Base-by-base conservation (phyloP, 2,797 vertebrate genomes). In the Morelia viridis region DNA sequence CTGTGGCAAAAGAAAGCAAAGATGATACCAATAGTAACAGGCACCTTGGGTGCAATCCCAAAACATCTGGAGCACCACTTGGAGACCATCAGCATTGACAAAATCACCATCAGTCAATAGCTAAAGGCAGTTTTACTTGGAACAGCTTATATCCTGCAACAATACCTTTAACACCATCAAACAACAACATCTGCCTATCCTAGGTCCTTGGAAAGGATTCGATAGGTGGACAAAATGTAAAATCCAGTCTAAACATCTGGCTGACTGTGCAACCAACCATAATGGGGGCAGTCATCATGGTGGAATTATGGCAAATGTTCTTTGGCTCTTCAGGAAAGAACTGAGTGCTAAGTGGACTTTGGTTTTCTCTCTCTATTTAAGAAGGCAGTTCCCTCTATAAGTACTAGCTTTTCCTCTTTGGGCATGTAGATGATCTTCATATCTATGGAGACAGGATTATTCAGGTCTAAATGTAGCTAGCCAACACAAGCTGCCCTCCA, bases 231-330 rank as follows among this genome's bases (percentile, higher is more conserved):
- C 41, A 41, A 41, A 41, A 41, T 41, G 41, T 41, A 2, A 41
- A 41, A 41, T 41, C 41, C 41, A 41, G 41, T 41, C 41, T 41
- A 41, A 41, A 41, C 41, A 41, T 41, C 41, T 41, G 41, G 41
- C 41, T 41, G 41, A 41, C 41, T 41, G 41, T 41, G 41, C 41
- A 41, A 41, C 2, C 41, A 41, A 41, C 41, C 41, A 41, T 41
- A 41, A 41, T 41, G 41, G 41, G 92, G 35, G 1, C 19, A 84
- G 93, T 95, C 97, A 96, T 50, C 71, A 64, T 92, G 65, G 56
- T 89, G 76, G 68, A 92, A 57, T 5, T 50, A 65, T 65, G n/a
- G 22, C 11, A 5, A 84, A 61, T 65, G 83, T 97, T 95, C 92
- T 8, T 87, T 95, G 61, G 93, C 95, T 80, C 92, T 91, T 90